phyloP scores from a whole-genome alignment of 1,140 invertebrate genomes.

The Marisa cornuarietis region DNA sequence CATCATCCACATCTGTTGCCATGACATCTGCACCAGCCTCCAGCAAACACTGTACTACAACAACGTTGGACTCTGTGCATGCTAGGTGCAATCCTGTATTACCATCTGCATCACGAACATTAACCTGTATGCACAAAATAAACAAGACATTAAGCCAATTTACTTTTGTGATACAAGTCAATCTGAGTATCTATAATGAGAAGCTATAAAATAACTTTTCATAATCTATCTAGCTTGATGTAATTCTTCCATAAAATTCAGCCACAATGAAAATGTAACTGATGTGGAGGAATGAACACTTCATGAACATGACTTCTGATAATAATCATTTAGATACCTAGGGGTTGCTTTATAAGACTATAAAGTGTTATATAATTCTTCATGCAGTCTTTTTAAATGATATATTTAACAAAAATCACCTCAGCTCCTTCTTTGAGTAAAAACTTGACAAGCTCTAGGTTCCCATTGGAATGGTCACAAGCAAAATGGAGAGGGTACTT shows the following conservation, averaged over 20 bases:
- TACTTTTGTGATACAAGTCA: not conserved
- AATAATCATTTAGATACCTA: no score
- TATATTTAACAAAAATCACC: conserved; percentile 12
- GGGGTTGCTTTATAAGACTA: no score
- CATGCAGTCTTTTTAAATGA: no score
- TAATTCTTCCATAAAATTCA: no score
- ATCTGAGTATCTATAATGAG: not conserved
- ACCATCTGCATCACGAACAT: conserved; percentile 28
- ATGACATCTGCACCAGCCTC: conserved; percentile 25
- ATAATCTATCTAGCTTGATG: no score
- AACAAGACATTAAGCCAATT: not conserved
- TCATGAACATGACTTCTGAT: no score
- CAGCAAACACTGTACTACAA: conserved; percentile 21
- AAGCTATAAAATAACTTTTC: not conserved
- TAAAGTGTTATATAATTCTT: no score
- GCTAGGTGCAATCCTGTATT: conserved; percentile 34
- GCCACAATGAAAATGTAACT: no score
- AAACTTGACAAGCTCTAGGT: conserved; percentile 20
- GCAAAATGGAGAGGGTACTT: conserved; percentile 34
- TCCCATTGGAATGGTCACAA: conserved; percentile 26
- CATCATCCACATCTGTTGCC: conserved; percentile 22
- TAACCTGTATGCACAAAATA: conserved; percentile 1
- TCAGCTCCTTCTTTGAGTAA: conserved; percentile 25
- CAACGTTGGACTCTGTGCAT: conserved; percentile 27
- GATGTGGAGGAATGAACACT: no score